Base-by-base conservation (phyloP, 2,888 invertebrate genomes). In the Drosophila paracracens region DNA sequence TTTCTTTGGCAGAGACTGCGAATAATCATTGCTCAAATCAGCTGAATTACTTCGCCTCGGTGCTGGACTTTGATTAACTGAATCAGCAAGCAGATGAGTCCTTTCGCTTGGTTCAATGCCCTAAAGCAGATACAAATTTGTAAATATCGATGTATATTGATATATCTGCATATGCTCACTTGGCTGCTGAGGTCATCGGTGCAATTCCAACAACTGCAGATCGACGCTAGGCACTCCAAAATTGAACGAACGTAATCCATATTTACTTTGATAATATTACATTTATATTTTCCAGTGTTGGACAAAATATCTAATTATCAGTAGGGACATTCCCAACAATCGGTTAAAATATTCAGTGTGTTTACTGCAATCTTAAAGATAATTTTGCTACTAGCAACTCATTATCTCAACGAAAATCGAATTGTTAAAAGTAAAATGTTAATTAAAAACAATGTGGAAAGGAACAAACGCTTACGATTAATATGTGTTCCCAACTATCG, bases 31-130 rank as follows among this genome's bases (percentile, higher is more conserved):
- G 82, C 95, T 94, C 83, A 95, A 94, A 92, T 95, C 95, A 87
- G 96, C 95, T 82, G 97, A 97, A 66, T 96, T 96, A 1, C 95
- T 95, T 77, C 96, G 95, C 68, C 95, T 95, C 72, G 96, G 95
- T 58, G 95, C 95, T 89, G 96, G 95, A 81, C 95, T 96, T 91
- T 96, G 96, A 87, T 95, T 95, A 48, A 95, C 95, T 33, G 97
- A 96, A 93, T 97, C 97, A 64, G 96, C 95, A 66, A 97, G 93
- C 57, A 97, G 94, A 91, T 96, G 97, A 31, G 97, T 97, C 79
- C 97, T 94, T 93, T 97, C 97, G 89, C 96, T 96, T 11, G 92
- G 93, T 91, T 92, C 95, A 50, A 91, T 83, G 1, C 92, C 92
- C 92, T 93, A 62, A 31, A 31, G 31, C n/a, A 38, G 3, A 38